phyloP scores from a whole-genome alignment of 1,140 invertebrate genomes.

The Pemphigus obesinymphae region DNA sequence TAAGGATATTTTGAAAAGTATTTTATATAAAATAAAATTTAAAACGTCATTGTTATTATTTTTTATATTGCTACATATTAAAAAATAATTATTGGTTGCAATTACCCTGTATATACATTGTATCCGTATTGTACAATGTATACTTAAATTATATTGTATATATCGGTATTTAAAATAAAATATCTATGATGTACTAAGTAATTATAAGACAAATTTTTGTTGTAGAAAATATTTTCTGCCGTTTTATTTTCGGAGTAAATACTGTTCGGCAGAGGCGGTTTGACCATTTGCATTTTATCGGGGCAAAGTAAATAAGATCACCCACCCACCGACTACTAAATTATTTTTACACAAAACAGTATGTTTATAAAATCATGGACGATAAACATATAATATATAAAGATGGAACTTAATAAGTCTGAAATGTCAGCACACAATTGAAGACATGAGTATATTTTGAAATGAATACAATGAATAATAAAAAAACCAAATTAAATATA shows the following conservation, averaged over 20 bases:
- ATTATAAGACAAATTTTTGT: not conserved
- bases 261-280: not conserved
- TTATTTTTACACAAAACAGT: not conserved
- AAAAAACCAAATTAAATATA: not conserved
- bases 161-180: no score
- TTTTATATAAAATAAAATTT: no score
- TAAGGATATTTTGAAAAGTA: no score
- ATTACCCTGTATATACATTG: no score
- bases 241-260: no score
- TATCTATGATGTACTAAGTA: no score
- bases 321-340: not conserved
- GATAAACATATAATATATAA: not conserved
- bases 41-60: no score
- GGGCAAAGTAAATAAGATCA: not conserved
- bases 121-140: no score
- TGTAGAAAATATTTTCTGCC: no score
- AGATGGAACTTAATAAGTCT: not conserved
- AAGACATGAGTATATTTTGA: not conserved
- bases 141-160: no score
- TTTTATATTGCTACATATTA: no score
- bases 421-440: conserved; percentile 45
- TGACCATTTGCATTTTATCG: not conserved
- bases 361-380: not conserved
- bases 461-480: not conserved
- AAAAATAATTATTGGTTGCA: no score